These are phyloP conservation scores for Phyllotreta striolata DNA, from an alignment of 2,888 invertebrate genomes.

Conservation along the genomic window DNA sequence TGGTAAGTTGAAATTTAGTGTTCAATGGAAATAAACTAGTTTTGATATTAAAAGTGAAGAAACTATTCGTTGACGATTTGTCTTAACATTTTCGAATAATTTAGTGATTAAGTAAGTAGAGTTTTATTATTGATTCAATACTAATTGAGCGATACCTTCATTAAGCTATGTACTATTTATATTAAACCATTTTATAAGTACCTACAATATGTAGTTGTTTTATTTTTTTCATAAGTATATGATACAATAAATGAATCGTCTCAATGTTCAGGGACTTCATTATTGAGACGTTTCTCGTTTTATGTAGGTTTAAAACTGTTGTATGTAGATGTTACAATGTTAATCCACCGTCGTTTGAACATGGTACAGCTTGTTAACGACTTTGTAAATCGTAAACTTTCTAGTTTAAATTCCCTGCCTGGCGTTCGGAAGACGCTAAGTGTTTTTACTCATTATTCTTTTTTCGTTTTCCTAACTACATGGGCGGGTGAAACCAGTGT, in stretches of 20 bases:
- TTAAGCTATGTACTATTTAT: too few relatives aligned
- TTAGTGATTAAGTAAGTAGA: too few relatives aligned
- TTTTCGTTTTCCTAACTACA: conserved; percentile 1
- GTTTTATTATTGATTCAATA: too few relatives aligned
- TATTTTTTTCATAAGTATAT: conserved; percentile 1
- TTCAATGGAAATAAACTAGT: not conserved
- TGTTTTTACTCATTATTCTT: conserved; percentile 23
- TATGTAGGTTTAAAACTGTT: conserved; percentile 41
- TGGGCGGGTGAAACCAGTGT: not conserved
- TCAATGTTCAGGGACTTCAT: conserved; percentile 24
- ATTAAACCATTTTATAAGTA: too few relatives aligned
- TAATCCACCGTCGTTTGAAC: conserved; percentile 47
- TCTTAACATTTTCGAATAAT: too few relatives aligned
- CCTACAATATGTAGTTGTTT: too few relatives aligned
- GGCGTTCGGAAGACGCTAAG: conserved; percentile 39
- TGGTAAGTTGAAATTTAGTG: conserved; percentile 64
- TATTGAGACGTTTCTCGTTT: conserved; percentile 38
- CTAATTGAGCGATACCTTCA: too few relatives aligned
- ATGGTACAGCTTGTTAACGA: conserved; percentile 59
- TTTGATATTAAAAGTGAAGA: not conserved
- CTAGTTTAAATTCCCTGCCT: conserved; percentile 52
- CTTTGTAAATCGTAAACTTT: conserved; percentile 58
- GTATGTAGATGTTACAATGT: conserved; percentile 51
- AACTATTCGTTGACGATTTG: not conserved
- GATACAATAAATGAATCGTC: conserved; percentile 24